phyloP scores from a whole-genome alignment of 1,140 invertebrate genomes.

The Reticulitermes speratus region DNA sequence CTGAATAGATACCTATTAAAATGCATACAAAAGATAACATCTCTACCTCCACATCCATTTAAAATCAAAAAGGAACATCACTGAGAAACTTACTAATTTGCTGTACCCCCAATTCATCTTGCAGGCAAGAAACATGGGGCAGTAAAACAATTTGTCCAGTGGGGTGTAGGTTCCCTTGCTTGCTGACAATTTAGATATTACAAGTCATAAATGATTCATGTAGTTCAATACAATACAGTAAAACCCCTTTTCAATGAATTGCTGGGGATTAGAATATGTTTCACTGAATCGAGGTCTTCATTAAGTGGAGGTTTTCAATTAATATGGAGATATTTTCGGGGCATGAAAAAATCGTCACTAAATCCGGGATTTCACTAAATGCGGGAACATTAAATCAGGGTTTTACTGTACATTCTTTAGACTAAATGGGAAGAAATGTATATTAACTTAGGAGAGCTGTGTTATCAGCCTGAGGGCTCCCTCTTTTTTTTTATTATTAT shows the following conservation, averaged over 20 bases:
- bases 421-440: not conserved
- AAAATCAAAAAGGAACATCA: not conserved
- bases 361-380: too few species aligned
- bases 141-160: slow-evolving; percentile 2
- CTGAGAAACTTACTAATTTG: not conserved
- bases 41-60: too few species aligned
- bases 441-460: not conserved
- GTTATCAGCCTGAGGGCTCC: slow-evolving; percentile 5
- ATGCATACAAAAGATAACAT: too few species aligned
- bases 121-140: slow-evolving; percentile 7
- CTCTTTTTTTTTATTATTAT: not conserved
- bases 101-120: not conserved
- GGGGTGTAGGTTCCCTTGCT: not conserved
- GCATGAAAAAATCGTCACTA: too few species aligned
- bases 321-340: too few species aligned
- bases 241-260: too few species aligned
- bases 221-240: not conserved
- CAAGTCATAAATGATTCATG: not conserved
- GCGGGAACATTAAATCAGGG: too few species aligned
- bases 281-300: too few species aligned
- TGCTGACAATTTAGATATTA: not conserved
- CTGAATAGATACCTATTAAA: too few species aligned
- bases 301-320: too few species aligned
- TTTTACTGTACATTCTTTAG: not conserved
- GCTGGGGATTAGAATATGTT: too few species aligned